These are phyloP conservation scores for Pycnomerus fuliginosus DNA, from an alignment of 2,888 invertebrate genomes.

Conservation along the genomic window DNA sequence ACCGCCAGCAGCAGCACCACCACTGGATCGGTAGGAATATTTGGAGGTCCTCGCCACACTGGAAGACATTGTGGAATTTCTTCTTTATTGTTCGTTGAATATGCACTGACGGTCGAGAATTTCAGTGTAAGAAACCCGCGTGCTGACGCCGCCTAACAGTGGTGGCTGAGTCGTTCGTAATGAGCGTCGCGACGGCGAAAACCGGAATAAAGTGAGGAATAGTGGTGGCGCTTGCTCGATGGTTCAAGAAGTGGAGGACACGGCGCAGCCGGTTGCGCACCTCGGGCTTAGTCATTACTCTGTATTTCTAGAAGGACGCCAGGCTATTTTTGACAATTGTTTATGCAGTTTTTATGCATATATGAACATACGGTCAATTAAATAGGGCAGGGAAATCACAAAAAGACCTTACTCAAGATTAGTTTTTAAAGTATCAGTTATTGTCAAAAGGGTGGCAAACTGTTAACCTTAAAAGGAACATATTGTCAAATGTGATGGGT, in stretches of 20 bases:
- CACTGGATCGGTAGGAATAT: constrained; percentile 88
- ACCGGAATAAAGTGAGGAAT: constrained; percentile 43
- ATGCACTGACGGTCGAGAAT: constrained; percentile 50
- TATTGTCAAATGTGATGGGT: too few species aligned
- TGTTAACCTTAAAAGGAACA: too few species aligned
- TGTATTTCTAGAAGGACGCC: constrained; percentile 43
- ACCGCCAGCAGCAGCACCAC: constrained; percentile 62
- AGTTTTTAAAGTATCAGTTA: not conserved
- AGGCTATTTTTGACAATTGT: constrained; percentile 38
- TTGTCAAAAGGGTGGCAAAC: too few species aligned
- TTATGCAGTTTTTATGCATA: constrained; percentile 41
- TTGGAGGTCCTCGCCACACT: constrained; percentile 73
- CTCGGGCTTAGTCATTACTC: constrained; percentile 38
- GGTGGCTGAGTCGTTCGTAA: constrained; percentile 62
- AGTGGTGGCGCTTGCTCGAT: constrained; percentile 36
- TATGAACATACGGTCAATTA: too few species aligned
- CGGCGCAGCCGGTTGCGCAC: constrained; percentile 34
- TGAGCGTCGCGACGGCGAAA: constrained; percentile 55
- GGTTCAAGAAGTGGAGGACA: constrained; percentile 1
- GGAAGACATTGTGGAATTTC: constrained; percentile 41
- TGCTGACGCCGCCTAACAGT: constrained; percentile 61
- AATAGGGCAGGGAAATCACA: too few species aligned
- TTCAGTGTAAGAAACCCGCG: constrained; percentile 50
- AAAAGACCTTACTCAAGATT: not conserved
- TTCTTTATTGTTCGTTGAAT: constrained; percentile 20